Conservation (phyloP, 2,797 vertebrate genomes). For the Pangasius djambal region DNA sequence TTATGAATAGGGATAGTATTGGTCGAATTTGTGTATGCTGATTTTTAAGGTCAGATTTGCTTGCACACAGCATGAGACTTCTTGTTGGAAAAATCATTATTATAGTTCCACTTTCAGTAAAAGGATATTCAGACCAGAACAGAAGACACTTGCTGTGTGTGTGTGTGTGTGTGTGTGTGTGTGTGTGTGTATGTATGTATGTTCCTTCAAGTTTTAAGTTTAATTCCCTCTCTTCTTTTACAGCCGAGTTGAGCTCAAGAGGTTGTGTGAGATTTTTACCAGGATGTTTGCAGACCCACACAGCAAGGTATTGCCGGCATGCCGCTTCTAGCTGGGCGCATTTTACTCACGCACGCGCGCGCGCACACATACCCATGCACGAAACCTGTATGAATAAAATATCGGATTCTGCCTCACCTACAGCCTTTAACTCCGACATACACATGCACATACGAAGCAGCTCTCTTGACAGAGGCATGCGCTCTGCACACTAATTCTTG, state of each 20-base stretch:
- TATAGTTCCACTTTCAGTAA: background rate
- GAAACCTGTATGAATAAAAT: constrained; percentile 67
- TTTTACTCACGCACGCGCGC: constrained; percentile 9
- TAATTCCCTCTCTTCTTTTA: constrained; percentile 37
- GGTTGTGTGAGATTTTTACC: constrained; percentile 98
- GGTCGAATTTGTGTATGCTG: background rate
- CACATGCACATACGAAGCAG: constrained; percentile 37
- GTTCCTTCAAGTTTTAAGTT: background rate
- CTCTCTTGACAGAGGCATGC: constrained; percentile 65
- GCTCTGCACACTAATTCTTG: constrained; percentile 57
- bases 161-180: background rate
- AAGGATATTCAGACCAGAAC: background rate
- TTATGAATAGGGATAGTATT: background rate
- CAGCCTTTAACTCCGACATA: constrained; percentile 31
- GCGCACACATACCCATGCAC: constrained; percentile 43
- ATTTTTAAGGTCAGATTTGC: background rate
- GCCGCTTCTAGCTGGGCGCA: constrained; percentile 59
- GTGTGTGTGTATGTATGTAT: too few relatives aligned
- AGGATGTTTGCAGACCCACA: constrained; percentile 99
- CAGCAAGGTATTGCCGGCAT: constrained; percentile 86
- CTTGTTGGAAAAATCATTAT: background rate
- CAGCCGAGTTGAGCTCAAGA: constrained; percentile 97
- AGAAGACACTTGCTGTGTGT: too few relatives aligned
- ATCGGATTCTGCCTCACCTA: constrained; percentile 81
- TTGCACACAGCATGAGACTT: background rate